A percentile compares a stretch with the other conserved stretches of the same genome.
These are phyloP conservation scores for Cryptoleucopteryx plumbea DNA, from an alignment of 2,113 vertebrate species.

Conservation along the genomic window DNA sequence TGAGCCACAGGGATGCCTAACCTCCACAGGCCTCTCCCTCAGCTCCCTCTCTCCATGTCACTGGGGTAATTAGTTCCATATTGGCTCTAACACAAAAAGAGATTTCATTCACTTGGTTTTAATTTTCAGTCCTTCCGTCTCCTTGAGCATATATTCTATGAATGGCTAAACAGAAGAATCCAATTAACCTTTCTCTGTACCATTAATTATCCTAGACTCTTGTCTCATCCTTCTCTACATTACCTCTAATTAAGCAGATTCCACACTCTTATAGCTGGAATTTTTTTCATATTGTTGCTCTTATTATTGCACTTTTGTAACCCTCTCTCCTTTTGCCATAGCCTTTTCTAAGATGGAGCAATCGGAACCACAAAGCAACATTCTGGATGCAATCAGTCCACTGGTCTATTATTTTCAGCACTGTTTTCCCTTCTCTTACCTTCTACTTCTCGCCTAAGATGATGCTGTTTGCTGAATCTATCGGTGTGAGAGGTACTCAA, in stretches of 20 bases:
- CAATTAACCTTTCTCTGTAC: conserved; percentile 44
- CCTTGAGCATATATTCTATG: neutral
- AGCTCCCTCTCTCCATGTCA: neutral
- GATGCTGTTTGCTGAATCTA: neutral
- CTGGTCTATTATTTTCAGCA: neutral
- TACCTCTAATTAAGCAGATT: conserved; percentile 42
- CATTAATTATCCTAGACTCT: conserved; percentile 26
- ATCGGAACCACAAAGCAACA: neutral
- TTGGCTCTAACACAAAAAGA: neutral
- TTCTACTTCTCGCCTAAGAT: neutral
- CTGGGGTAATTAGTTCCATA: neutral
- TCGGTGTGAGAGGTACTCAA: neutral
- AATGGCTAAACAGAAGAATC: conserved; percentile 29
- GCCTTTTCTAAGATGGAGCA: neutral
- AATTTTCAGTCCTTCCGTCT: conserved; percentile 7
- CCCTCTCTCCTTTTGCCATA: neutral
- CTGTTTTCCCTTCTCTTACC: neutral
- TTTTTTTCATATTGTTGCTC: neutral
- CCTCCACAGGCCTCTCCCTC: neutral
- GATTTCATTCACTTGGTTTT: conserved; percentile 21
- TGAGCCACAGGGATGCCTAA: neutral
- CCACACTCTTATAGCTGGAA: neutral
- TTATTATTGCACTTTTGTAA: neutral
- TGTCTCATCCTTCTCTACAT: neutral
- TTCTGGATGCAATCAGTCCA: neutral